Base-by-base conservation (phyloP, 2,888 invertebrate genomes). In the Dynastes maya region DNA sequence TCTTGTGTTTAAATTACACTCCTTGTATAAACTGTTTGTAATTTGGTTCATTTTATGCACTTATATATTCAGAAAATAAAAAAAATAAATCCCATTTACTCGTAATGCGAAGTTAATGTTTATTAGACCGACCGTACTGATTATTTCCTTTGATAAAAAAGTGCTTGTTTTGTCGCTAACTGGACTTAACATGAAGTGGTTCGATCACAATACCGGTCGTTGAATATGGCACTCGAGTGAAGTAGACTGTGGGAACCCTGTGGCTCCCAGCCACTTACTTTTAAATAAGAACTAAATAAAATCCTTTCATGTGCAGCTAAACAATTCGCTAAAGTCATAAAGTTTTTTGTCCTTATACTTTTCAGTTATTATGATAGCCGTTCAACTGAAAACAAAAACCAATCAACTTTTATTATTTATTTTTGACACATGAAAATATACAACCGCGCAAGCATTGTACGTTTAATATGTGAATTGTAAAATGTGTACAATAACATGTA, bases 191-290 rank as follows among this genome's bases (percentile, higher is more conserved):
- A 63, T 79, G 61, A 70, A 79, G 75, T 79, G 78, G 78, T 71
- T 68, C 70, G 67, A 79, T 79, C 78, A 79, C 78, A 79, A 79
- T 76, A 82, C 82, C 82, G 81, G 83, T 83, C 83, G 83, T 82
- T 83, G 82, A 83, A 83, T 81, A 81, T 83, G 84, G 83, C 83
- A 82, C 85, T 85, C 80, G 83, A 86, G 84, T 85, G 83, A 83
- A 86, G 86, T 85, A 85, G 84, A 84, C 86, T 84, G 84, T 83
- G 83, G 82, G 85, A 86, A 86, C 84, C 84, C 84, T 78, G 83
- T 82, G 80, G 85, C 83, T 85, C 86, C 84, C 86, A 86, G 83
- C 84, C 81, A 81, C 81, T 79, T 79, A 79, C 78, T 79, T 78
- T 78, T 78, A 80, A 81, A 81, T 80, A 80, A 78, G 76, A 71